Base-by-base conservation (phyloP, 2,888 invertebrate species). In the Oegoconia quadripuncta region DNA sequence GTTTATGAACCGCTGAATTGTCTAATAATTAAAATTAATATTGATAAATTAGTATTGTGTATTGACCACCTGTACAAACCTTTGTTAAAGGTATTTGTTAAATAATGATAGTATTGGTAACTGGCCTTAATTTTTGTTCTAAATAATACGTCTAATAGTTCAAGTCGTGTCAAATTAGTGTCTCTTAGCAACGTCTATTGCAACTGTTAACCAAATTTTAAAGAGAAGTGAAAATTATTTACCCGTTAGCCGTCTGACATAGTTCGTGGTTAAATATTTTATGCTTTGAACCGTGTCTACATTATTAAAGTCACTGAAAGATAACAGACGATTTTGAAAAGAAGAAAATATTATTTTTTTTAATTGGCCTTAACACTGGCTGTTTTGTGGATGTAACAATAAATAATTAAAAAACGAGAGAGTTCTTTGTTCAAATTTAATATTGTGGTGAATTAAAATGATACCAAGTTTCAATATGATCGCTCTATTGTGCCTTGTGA, bases 211-310 rank as follows among this genome's bases (percentile, higher is more conserved):
- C 12, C 9, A 18, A 7, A 18, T 18, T 12, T 20, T 17, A 12
- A 17, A 12, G 8, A 18, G 37, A 18, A 11, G 39, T 41, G 38
- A 39, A 13, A 44, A 31, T 31, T 39, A 11, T 22, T 8, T 30
- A n/a, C 36, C 46, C 42, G 48, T 44, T 49, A 46, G 11, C 23
- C 12, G 17, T 30, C 34, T 46, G 46, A 49, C 48, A 46, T 13
- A 37, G 44, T 42, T 49, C 36, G 28, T 28, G 36, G 4, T 4
- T 14, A 12, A 26, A 25, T 35, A 31, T 31, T 34, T 39, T 31
- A 2, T 18, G 25, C 9, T 23, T n/a, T 23, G 8, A 7, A 4
- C 22, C 22, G 9, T 22, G 4, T 27, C 29, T 16, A 29, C 11
- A 29, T 14, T 8, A 22, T 22, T 8, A 8, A 13, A 9, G 32